Conservation (phyloP, 2,113 vertebrate genomes). For the Coturnix japonica region DNA sequence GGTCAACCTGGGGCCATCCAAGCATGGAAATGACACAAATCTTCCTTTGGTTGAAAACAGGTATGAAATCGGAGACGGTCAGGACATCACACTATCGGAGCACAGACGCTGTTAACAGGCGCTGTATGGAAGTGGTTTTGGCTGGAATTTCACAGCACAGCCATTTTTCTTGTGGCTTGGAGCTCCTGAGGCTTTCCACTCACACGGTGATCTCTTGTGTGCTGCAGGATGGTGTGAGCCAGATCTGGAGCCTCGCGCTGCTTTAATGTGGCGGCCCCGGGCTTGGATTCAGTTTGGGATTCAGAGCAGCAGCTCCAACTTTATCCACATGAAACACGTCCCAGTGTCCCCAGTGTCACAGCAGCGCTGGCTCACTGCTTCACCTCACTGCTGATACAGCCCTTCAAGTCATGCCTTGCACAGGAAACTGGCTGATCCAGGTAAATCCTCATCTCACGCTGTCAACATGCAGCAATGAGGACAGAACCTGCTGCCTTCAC, state of each 20-base stretch:
- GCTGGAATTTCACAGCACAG: background rate
- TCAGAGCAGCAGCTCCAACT: background rate
- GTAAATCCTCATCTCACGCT: conserved; percentile 13
- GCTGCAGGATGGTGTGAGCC: background rate
- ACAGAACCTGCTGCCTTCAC: conserved; percentile 42
- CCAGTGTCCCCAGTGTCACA: background rate
- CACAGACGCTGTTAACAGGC: background rate
- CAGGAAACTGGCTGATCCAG: conserved; percentile 34
- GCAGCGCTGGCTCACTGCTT: accelerated
- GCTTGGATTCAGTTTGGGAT: conserved; percentile 17
- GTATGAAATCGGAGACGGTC: background rate
- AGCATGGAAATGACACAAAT: background rate
- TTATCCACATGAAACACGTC: background rate
- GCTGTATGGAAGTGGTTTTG: conserved; percentile 4
- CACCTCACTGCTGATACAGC: background rate
- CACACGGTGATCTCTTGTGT: accelerated
- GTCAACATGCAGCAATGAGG: conserved; percentile 32
- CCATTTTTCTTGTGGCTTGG: background rate
- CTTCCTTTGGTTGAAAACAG: background rate
- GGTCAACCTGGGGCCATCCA: background rate
- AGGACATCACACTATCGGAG: background rate
- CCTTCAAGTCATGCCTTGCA: background rate
- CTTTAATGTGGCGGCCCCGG: background rate
- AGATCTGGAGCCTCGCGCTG: background rate
- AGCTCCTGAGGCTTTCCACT: background rate